A percentile compares a stretch with the other conserved stretches of the same genome.
Evolutionary conservation across 2,113 vertebrate species (phyloP).

Genomic region (Daphoenositta chrysoptera): DNA sequence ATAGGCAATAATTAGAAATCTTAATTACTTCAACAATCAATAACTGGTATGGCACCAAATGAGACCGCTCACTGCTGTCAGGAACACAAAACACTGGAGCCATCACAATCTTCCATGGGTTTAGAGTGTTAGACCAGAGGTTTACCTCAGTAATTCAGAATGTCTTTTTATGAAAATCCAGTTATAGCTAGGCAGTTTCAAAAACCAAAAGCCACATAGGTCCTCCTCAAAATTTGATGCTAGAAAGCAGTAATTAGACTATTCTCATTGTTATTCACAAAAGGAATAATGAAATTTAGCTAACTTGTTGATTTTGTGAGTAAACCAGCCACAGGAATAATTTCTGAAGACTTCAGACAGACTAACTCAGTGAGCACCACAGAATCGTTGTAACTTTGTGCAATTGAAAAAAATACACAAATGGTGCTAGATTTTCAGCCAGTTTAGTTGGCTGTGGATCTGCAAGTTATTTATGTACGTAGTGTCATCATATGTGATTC

Average conservation of each 20-base stretch:
- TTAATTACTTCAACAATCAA: neutral
- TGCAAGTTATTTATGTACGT: neutral
- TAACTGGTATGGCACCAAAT: neutral
- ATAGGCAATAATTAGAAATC: neutral
- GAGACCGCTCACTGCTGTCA: neutral
- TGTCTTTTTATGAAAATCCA: neutral
- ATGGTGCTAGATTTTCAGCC: neutral
- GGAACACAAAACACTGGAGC: neutral
- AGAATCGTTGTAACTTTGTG: neutral
- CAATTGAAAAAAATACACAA: neutral
- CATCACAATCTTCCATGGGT: neutral
- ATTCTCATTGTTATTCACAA: neutral
- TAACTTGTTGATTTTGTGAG: neutral
- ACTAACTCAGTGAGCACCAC: neutral
- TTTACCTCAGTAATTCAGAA: neutral
- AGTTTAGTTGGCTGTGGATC: neutral
- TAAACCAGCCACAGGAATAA: neutral
- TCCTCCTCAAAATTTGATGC: neutral
- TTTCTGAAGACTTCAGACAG: neutral
- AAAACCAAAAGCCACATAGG: neutral
- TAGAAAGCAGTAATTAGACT: neutral
- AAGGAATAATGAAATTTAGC: neutral
- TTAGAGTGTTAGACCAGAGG: neutral
- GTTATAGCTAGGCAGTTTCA: neutral
- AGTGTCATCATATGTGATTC: neutral